phyloP scores from a whole-genome alignment of 1,140 invertebrate genomes.

The Drosophila ananassae region DNA sequence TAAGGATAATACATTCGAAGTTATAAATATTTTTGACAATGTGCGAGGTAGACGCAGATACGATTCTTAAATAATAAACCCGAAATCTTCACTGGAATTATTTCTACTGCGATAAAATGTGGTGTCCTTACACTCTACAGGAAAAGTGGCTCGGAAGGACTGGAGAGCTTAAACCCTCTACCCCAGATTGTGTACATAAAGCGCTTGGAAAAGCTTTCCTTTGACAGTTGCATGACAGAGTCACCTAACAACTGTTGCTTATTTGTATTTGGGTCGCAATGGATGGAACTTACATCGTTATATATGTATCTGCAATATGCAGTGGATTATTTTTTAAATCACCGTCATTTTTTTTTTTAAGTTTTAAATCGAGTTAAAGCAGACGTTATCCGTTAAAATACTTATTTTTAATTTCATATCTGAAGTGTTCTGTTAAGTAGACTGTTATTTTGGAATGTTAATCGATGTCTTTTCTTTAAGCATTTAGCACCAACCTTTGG shows the following conservation, averaged over 20 bases:
- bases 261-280: slow-evolving; percentile 4
- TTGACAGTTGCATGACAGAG: slow-evolving; percentile 35
- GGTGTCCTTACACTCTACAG: slow-evolving; percentile 34
- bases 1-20: background rate
- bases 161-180: slow-evolving; percentile 37
- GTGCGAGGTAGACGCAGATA: background rate
- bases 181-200: slow-evolving; percentile 34
- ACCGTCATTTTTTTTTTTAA: too few relatives aligned
- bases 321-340: too few relatives aligned
- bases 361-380: too few relatives aligned
- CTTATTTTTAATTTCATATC: too few relatives aligned
- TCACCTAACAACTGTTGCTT: slow-evolving; percentile 53
- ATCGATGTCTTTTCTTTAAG: too few relatives aligned
- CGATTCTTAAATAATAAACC: slow-evolving; percentile 28
- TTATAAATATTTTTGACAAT: background rate
- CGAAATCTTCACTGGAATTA: slow-evolving; percentile 1
- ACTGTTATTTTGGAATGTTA: too few relatives aligned
- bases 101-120: slow-evolving; percentile 28
- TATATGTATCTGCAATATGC: too few relatives aligned
- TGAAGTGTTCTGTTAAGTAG: too few relatives aligned
- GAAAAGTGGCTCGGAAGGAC: slow-evolving; percentile 31
- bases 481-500: too few relatives aligned
- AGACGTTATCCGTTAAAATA: too few relatives aligned
- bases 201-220: slow-evolving; percentile 45
- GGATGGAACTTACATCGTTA: background rate